Percentiles rank a stretch among this genome's conserved stretches.
Conservation (phyloP, 2,113 vertebrate species). For the Tychaedon coryphoeus region DNA sequence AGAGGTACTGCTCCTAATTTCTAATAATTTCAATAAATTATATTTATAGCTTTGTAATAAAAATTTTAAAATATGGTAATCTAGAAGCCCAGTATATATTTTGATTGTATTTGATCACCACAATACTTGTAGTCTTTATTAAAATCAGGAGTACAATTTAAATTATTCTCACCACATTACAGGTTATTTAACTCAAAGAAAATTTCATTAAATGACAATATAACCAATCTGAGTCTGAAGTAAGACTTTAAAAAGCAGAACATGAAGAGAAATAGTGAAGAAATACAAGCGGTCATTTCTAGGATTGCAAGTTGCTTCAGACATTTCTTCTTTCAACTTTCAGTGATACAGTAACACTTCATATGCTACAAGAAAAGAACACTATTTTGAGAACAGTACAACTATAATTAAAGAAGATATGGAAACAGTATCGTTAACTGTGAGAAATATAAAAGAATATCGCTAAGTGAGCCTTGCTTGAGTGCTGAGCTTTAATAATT, state of each 20-base stretch:
- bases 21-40: background rate
- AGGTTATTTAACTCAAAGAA: slow-evolving; percentile 39
- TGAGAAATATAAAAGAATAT: background rate
- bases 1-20: background rate
- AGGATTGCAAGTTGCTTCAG: background rate
- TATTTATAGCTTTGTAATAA: background rate
- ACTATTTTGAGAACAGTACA: background rate
- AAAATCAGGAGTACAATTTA: background rate
- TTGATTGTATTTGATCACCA: slow-evolving; percentile 30
- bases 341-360: background rate
- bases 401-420: background rate
- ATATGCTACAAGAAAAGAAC: background rate
- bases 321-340: background rate
- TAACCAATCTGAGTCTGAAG: background rate
- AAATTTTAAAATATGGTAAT: background rate
- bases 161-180: slow-evolving; percentile 27
- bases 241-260: background rate
- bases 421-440: background rate
- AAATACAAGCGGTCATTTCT: background rate
- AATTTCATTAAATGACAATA: slow-evolving; percentile 35
- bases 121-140: slow-evolving; percentile 16
- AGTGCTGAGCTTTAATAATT: background rate
- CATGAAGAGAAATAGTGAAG: background rate
- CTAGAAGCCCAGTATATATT: background rate
- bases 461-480: background rate